Percentiles rank a stretch among this genome's conserved stretches.
phyloP scores from a whole-genome alignment of 2,888 invertebrate species.

The Halocaridina rubra region DNA sequence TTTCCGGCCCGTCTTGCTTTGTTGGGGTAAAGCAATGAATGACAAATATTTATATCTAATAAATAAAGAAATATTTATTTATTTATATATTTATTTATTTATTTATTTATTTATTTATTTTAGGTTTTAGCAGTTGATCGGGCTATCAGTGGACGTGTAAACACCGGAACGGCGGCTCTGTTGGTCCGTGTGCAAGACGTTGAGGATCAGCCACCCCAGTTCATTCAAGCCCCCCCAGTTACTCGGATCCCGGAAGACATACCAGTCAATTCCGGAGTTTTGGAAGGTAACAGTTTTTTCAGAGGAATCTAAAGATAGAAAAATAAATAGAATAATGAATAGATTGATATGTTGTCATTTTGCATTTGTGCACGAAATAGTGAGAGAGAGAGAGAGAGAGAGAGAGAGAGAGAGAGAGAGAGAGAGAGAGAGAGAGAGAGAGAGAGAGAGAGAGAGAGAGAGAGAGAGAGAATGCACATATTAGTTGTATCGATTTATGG shows the following conservation, averaged over 20 bases:
- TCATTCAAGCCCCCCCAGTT: constrained; percentile 87
- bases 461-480: background rate
- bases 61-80: background rate
- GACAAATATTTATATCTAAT: background rate
- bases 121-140: constrained; percentile 84
- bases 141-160: constrained; percentile 80
- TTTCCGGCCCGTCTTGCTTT: too few relatives aligned
- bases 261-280: constrained; percentile 82
- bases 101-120: background rate
- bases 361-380: too few relatives aligned
- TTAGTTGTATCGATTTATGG: background rate
- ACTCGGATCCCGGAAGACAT: constrained; percentile 88
- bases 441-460: constrained; percentile 9
- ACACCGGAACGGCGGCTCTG: constrained; percentile 89
- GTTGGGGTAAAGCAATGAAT: too few relatives aligned
- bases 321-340: background rate
- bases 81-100: background rate
- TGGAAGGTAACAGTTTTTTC: constrained; percentile 75
- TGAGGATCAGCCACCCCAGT: constrained; percentile 92
- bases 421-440: background rate
- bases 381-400: constrained; percentile 12
- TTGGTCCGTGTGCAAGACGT: constrained; percentile 88
- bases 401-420: constrained; percentile 5
- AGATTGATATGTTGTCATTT: too few relatives aligned
- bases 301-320: background rate